Evolutionary conservation across 2,797 vertebrate species (phyloP).

Genomic region (Sternarchorhynchus goeldii): DNA sequence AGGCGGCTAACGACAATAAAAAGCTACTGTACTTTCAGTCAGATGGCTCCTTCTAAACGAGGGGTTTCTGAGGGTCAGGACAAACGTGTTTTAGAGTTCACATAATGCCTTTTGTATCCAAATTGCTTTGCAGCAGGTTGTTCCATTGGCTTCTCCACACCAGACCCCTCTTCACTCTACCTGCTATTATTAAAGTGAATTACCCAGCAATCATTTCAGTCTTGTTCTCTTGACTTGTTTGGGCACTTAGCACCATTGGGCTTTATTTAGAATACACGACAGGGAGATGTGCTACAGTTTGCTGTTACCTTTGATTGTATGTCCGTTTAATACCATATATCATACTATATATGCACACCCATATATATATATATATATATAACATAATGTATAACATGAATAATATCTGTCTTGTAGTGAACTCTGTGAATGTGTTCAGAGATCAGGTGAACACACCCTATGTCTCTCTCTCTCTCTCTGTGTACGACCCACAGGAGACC

Average conservation of each 20-base stretch:
- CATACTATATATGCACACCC: background rate
- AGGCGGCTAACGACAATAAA: too few species aligned
- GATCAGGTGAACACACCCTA: background rate
- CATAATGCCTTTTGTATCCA: slow-evolving; percentile 26
- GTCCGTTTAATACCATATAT: background rate
- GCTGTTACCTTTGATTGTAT: background rate
- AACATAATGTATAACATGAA: too few species aligned
- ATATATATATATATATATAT: background rate
- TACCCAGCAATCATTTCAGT: slow-evolving; percentile 43
- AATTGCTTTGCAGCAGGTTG: background rate
- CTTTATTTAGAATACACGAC: background rate
- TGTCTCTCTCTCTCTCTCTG: background rate
- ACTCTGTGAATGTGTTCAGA: too few species aligned
- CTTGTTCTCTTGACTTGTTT: slow-evolving; percentile 29
- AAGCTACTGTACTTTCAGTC: too few species aligned
- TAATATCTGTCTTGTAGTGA: too few species aligned
- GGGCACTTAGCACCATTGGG: slow-evolving; percentile 31
- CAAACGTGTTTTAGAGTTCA: background rate
- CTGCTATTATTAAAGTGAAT: slow-evolving; percentile 35
- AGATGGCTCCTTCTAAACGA: background rate
- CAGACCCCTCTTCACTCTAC: slow-evolving; percentile 27
- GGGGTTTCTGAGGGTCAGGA: background rate
- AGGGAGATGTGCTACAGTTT: background rate
- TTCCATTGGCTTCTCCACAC: background rate
- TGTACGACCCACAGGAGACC: background rate